Evolutionary conservation across 23 tunicate genomes (phyloP).

Genomic region (Diplosoma virens): DNA sequence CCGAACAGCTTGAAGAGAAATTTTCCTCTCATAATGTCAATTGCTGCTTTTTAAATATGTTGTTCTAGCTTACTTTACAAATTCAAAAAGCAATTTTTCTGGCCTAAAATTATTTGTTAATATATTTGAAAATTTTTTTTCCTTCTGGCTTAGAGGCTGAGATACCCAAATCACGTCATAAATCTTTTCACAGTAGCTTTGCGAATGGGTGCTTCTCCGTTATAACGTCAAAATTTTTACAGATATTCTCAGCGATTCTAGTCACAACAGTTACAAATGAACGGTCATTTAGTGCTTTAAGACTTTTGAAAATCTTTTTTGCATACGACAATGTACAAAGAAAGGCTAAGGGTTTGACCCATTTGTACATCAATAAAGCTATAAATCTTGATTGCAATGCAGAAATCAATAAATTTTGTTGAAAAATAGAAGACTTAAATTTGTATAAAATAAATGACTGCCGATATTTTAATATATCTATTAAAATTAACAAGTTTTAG

Average conservation of each 20-base stretch:
- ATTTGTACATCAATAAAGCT: background rate
- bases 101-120: background rate
- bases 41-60: background rate
- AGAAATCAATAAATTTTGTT: background rate
- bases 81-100: background rate
- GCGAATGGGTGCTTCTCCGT: background rate
- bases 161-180: background rate
- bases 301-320: background rate
- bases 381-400: background rate
- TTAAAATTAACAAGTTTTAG: background rate
- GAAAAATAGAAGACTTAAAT: background rate
- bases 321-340: background rate
- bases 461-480: background rate
- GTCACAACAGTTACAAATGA: background rate
- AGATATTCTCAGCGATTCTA: background rate
- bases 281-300: background rate
- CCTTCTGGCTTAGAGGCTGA: background rate
- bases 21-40: background rate
- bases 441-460: background rate
- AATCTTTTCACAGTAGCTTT: background rate
- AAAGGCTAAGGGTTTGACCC: background rate
- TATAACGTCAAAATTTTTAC: background rate
- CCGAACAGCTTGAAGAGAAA: background rate
- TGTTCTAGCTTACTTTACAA: background rate
- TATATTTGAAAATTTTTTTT: background rate